phyloP scores from a whole-genome alignment of 2,888 invertebrate genomes.

The Trimorus sp. region DNA sequence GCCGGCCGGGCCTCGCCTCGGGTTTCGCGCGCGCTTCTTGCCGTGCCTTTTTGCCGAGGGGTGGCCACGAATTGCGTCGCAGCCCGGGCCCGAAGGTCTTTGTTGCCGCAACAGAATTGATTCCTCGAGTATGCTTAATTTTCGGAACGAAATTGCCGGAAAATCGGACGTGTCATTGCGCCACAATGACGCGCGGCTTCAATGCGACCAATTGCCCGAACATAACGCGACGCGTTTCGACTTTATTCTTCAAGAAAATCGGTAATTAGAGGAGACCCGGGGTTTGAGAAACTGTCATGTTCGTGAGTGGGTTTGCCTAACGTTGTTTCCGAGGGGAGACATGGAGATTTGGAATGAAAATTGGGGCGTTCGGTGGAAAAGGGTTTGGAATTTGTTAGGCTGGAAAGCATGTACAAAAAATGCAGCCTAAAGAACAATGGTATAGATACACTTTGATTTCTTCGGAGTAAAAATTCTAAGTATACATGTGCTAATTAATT shows the following conservation, averaged over 20 bases:
- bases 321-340: too few species aligned
- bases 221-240: conserved; percentile 47
- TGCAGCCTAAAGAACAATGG: too few species aligned
- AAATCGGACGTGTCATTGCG: conserved; percentile 61
- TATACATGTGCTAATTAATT: too few species aligned
- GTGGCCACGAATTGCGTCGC: conserved; percentile 55
- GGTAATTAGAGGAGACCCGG: conserved; percentile 17
- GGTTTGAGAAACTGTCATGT: too few species aligned
- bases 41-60: conserved; percentile 39
- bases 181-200: conserved; percentile 55
- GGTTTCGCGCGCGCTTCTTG: conserved; percentile 57
- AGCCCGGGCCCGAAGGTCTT: conserved; percentile 43
- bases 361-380: too few species aligned
- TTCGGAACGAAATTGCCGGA: conserved; percentile 55
- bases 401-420: too few species aligned
- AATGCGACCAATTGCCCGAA: conserved; percentile 49
- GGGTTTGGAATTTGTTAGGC: too few species aligned
- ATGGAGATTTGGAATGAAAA: too few species aligned
- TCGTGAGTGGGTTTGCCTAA: too few species aligned
- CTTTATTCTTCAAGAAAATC: conserved; percentile 56
- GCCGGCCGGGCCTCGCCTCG: conserved; percentile 64
- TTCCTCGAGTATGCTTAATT: conserved; percentile 56
- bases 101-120: conserved; percentile 61
- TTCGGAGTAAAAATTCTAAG: too few species aligned
- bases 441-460: too few species aligned